A percentile compares a stretch with the other conserved stretches of the same genome.
phyloP scores from a whole-genome alignment of 2,888 invertebrate species.

The Entomobrya multifasciata region DNA sequence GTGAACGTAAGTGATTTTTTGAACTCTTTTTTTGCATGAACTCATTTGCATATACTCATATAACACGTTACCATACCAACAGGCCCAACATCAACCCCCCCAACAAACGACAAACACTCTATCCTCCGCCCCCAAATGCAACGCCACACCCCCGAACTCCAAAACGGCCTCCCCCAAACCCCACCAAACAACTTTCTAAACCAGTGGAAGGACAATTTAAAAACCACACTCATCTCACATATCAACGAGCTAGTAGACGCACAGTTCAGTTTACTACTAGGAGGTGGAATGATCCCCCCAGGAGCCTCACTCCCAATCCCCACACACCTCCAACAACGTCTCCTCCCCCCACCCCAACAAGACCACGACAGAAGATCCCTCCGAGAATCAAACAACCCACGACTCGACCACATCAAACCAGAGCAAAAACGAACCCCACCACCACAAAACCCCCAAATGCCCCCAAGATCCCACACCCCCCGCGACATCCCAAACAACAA shows the following conservation, averaged over 20 bases:
- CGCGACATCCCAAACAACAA: no score
- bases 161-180: background rate
- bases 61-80: no score
- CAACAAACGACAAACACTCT: background rate
- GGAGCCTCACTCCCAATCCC: constrained; percentile 80
- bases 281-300: constrained; percentile 31
- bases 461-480: no score
- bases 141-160: constrained; percentile 3
- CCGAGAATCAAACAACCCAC: no score
- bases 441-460: no score
- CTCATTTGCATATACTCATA: background rate
- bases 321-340: constrained; percentile 86
- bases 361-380: background rate
- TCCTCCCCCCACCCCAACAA: constrained; percentile 14
- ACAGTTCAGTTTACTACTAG: constrained; percentile 76
- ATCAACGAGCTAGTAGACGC: constrained; percentile 78
- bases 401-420: no score
- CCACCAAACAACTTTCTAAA: constrained; percentile 39
- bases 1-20: constrained; percentile 70
- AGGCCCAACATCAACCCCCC: constrained; percentile 29
- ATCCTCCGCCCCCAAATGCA: constrained; percentile 12
- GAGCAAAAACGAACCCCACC: no score
- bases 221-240: constrained; percentile 76
- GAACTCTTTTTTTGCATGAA: constrained; percentile 5
- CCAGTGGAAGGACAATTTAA: constrained; percentile 77